Base-by-base conservation (phyloP, 2,888 invertebrate genomes). In the Polylopha cassiicola region DNA sequence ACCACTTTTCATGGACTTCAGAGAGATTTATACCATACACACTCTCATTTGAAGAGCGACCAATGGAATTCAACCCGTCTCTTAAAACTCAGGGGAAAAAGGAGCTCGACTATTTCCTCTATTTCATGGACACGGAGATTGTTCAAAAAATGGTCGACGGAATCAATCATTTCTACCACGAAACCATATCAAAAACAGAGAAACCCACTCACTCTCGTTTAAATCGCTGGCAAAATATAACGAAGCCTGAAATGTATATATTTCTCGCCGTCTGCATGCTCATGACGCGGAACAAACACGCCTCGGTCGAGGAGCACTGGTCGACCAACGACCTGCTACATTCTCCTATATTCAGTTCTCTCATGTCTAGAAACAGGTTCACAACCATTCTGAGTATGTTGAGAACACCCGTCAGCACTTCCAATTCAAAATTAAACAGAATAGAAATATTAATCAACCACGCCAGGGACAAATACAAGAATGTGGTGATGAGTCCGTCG, bases 181-280 rank as follows among this genome's bases (percentile, higher is more conserved):
- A 41, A 7, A 36, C 30, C 4, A 22, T 41, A 4, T 18, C 34
- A 6, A 36, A 36, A 4, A 24, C 29, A 16, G 34, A 15, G 14
- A 15, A 32, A 3, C 31, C 29, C 50, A 87, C 88, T 1, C 59
- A 53, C 46, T 88, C 73, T 26, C 90, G 82, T 16, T 72, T 43
- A 1, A 31, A 37, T 8, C 37, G 31, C 27, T 43, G 43, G 43
- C 31, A 37, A 5, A 31, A 43, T 7, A 22, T 43, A 2, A 43
- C 37, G 2, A 31, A 37, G 1, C 27, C 43, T 4, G 43, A 43
- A 13, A 37, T 43, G 18, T 43, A 43, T n/a, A 43, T 43, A 10
- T 43, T 43, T 13, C 22, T 43, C 10, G 34, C 43, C 1, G 14
- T 43, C 6, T 37, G 37, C n/a, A 37, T 43, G 37, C 43, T 43